phyloP scores from a whole-genome alignment of 2,888 invertebrate genomes.

The Iphiclides podalirius region DNA sequence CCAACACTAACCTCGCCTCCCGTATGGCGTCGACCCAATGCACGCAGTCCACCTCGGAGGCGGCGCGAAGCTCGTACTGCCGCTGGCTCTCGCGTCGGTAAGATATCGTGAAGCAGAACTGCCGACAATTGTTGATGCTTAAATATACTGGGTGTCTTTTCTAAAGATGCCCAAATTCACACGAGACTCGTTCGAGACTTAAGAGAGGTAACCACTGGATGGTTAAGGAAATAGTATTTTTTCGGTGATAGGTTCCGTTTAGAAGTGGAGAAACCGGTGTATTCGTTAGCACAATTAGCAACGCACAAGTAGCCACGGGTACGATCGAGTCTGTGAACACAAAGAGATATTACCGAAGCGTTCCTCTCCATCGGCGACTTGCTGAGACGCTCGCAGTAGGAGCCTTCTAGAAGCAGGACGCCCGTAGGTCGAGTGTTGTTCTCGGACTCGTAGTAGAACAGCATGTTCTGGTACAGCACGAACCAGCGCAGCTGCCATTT shows the following conservation, averaged over 20 bases:
- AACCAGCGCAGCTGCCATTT: conserved; percentile 95
- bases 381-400: conserved; percentile 90
- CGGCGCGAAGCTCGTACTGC: conserved; percentile 92
- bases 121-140: conserved; percentile 44
- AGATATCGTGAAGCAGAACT: conserved; percentile 94
- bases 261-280: too few relatives aligned
- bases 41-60: conserved; percentile 91
- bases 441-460: conserved; percentile 95
- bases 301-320: too few relatives aligned
- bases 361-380: conserved; percentile 76
- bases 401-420: conserved; percentile 91
- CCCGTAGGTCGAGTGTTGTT: conserved; percentile 89
- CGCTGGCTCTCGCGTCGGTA: conserved; percentile 92
- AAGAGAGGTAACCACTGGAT: too few relatives aligned
- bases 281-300: too few relatives aligned
- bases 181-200: too few relatives aligned
- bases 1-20: conserved; percentile 87
- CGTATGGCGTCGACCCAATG: conserved; percentile 94
- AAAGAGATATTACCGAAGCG: conserved; percentile 48
- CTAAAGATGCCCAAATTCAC: too few relatives aligned
- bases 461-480: conserved; percentile 90
- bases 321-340: too few relatives aligned
- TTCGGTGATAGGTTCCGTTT: too few relatives aligned
- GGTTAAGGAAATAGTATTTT: too few relatives aligned
- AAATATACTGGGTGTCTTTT: too few relatives aligned